A percentile compares a stretch with the other conserved stretches of the same genome.
Conservation (phyloP, 92 coral and sea anemone species). For the Epizoanthus fatuus region DNA sequence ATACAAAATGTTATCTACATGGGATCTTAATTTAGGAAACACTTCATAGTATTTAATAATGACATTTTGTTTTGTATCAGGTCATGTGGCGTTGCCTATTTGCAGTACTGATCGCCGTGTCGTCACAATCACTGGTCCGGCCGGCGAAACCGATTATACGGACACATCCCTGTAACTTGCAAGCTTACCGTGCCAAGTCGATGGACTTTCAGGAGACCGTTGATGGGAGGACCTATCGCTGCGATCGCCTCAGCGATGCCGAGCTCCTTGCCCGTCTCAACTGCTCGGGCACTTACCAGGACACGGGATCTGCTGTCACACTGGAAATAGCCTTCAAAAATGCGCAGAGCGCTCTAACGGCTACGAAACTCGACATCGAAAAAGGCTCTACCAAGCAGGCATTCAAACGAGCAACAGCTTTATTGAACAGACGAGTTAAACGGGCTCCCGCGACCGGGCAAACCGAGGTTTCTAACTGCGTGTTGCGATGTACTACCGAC, state of each 20-base stretch:
- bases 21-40: no score
- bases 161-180: no score
- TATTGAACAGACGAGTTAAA: background rate
- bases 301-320: background rate
- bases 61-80: no score
- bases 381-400: background rate
- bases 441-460: background rate
- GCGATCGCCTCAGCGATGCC: conserved; percentile 6
- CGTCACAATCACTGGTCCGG: no score
- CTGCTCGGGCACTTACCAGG: conserved; percentile 25
- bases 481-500: conserved; percentile 5
- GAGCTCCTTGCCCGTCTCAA: conserved; percentile 26
- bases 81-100: no score
- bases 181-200: no score
- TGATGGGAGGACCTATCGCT: background rate
- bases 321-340: background rate
- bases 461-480: background rate
- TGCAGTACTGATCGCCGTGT: no score
- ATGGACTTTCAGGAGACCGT: no score
- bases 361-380: background rate
- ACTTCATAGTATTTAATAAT: no score
- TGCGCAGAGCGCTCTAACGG: background rate
- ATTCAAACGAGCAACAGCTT: background rate
- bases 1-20: no score
- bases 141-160: no score